phyloP scores from a whole-genome alignment of 2,113 vertebrate genomes.

The Argyrosomus japonicus region DNA sequence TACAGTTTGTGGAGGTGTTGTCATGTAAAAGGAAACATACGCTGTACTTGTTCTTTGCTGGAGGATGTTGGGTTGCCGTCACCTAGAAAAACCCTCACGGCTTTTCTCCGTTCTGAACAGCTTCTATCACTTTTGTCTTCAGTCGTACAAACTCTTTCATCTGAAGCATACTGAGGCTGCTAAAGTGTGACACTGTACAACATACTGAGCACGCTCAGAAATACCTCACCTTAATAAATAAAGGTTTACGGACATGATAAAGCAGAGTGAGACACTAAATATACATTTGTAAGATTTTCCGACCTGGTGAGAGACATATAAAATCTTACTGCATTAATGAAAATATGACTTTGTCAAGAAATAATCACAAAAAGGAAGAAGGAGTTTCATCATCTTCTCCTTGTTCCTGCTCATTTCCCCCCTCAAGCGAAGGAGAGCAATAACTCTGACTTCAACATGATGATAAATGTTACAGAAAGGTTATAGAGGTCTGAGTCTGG shows the following conservation, averaged over 20 bases:
- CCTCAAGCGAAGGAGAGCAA: not conserved
- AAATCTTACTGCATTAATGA: conserved; percentile 28
- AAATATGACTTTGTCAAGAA: conserved; percentile 15
- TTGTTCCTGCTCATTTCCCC: conserved; percentile 6
- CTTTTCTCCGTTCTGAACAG: not conserved
- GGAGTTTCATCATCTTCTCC: not conserved
- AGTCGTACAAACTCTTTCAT: conserved; percentile 13
- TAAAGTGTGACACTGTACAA: not conserved
- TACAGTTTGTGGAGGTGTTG: not conserved
- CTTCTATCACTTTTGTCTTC: not conserved
- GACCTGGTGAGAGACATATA: not conserved
- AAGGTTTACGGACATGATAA: conserved; percentile 13
- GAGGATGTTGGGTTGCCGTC: no score
- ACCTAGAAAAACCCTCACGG: not conserved
- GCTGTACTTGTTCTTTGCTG: not conserved
- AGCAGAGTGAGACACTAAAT: conserved; percentile 12
- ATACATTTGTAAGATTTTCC: conserved; percentile 10
- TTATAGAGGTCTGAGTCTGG: conserved; percentile 10
- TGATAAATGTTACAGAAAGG: not conserved
- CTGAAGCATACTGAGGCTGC: not conserved
- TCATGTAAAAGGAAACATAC: not conserved
- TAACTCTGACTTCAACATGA: not conserved
- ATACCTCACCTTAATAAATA: conserved; percentile 36
- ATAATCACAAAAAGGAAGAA: not conserved
- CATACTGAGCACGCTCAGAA: not conserved